Evolutionary conservation across 2,113 vertebrate species (phyloP), one percentile per base, ranked within the genome.

Genomic region (Mola mola): DNA sequence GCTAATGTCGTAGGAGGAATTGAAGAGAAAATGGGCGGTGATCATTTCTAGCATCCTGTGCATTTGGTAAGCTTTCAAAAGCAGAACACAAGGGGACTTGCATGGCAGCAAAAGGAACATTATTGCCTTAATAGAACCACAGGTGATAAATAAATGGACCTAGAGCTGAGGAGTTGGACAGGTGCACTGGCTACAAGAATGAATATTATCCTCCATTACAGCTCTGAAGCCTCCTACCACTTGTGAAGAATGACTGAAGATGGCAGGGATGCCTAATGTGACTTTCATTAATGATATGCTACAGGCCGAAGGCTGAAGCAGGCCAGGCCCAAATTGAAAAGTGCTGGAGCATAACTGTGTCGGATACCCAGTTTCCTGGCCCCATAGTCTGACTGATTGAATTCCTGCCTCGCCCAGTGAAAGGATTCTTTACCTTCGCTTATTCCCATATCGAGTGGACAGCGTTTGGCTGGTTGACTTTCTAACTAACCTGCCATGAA

Each of bases 261-360:
- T 36, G 83, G 78, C 85, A 81, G 74, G 70, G 73, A 72, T 64
- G 71, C 68, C 75, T 85, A 88, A 89, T 88, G 83, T 88, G 81
- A 84, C 84, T 84, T 87, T 82, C 84, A 88, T 90, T 90, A 90
- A 88, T 65, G 73, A 83, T 64, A 67, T 47, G 61, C 85, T 79
- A 73, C 77, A 77, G 87, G 78, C 85, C 75, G 49, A 36, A 72
- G 79, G 75, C 83, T 77, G 62, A 76, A 66, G 83, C 67, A 74
- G 79, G 52, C 81, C 81, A 56, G 70, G 57, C 67, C 49, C 77
- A 91, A 91, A 90, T 90, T 90, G 87, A 91, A 89, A 89, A 85
- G 87, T 87, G 84, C 78, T 85, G 78, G 87, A 86, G 87, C 88
- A 76, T 75, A 87, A 81, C 89, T 82, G 83, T 84, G 82, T 86